phyloP scores from a whole-genome alignment of 2,797 vertebrate species.

The Sebastes wilsoni region DNA sequence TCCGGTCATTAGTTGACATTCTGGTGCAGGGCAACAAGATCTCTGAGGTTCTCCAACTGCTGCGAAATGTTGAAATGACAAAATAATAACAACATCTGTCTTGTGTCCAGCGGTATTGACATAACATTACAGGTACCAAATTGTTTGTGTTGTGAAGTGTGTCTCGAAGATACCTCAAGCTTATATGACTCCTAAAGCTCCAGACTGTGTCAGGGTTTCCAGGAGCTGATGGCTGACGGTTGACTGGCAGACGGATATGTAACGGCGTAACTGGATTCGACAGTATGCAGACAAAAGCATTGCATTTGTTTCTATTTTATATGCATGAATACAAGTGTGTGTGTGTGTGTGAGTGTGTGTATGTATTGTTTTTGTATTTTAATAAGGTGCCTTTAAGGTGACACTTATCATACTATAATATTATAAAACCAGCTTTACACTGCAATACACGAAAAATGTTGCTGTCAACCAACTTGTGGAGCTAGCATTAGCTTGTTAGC shows the following conservation, averaged over 20 bases:
- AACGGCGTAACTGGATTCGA: constrained; percentile 41
- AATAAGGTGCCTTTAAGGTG: background rate
- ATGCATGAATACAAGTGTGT: background rate
- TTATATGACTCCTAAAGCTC: constrained; percentile 75
- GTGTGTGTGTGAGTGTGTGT: background rate
- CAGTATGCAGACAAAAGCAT: background rate
- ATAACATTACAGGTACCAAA: constrained; percentile 91
- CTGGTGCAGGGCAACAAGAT: constrained; percentile 84
- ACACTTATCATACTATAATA: background rate
- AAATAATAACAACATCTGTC: constrained; percentile 98
- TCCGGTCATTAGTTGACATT: constrained; percentile 86
- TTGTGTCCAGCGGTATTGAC: constrained; percentile 94
- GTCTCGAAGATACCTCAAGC: constrained; percentile 88
- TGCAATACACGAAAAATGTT: background rate
- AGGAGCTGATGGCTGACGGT: constrained; percentile 51
- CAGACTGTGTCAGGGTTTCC: constrained; percentile 57
- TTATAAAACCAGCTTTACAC: background rate
- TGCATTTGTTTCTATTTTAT: background rate
- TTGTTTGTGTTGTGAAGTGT: constrained; percentile 95
- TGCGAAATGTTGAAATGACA: constrained; percentile 89
- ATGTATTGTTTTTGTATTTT: background rate
- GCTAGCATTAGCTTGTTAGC: background rate
- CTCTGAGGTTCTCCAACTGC: constrained; percentile 85
- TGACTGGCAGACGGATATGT: constrained; percentile 44
- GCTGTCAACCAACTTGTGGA: too few species aligned